These are phyloP conservation scores for Aplidium turbinatum DNA, from an alignment of 23 tunicate genomes.

Conservation along the genomic window DNA sequence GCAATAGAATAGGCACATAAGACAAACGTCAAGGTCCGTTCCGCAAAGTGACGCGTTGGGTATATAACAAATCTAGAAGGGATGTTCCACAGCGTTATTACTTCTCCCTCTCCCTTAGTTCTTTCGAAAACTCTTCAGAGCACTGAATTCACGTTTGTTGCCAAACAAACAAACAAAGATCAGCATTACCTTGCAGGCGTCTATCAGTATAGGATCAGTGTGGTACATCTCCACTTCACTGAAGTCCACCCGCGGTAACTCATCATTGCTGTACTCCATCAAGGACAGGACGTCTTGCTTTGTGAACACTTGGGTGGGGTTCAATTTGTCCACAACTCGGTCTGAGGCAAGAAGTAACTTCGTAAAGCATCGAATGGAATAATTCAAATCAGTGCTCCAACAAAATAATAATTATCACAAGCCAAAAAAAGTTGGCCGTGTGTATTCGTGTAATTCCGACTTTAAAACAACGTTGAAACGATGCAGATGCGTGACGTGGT, in stretches of 20 bases:
- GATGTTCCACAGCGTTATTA: no score
- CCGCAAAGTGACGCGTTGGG: no score
- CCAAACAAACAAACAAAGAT: no score
- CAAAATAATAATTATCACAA: no score
- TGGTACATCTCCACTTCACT: slow-evolving; percentile 29
- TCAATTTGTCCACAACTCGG: slow-evolving; percentile 91
- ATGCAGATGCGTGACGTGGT: neutral
- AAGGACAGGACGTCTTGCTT: slow-evolving; percentile 74
- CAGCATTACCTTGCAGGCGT: slow-evolving; percentile 74
- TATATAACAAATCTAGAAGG: no score
- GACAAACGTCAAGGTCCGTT: no score
- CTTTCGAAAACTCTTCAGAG: no score
- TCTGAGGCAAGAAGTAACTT: slow-evolving; percentile 37
- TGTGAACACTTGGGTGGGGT: slow-evolving; percentile 79
- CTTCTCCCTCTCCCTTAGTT: no score
- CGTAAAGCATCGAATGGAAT: neutral
- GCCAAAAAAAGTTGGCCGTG: no score
- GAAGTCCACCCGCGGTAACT: slow-evolving; percentile 52
- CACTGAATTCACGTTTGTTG: no score
- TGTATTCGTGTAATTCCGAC: neutral
- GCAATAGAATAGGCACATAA: no score
- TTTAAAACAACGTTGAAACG: neutral
- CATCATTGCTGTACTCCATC: slow-evolving; percentile 78
- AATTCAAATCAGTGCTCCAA: neutral
- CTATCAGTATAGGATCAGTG: slow-evolving; percentile 45